Conservation (phyloP, 2,797 vertebrate species). For the Chrosomus eos region DNA sequence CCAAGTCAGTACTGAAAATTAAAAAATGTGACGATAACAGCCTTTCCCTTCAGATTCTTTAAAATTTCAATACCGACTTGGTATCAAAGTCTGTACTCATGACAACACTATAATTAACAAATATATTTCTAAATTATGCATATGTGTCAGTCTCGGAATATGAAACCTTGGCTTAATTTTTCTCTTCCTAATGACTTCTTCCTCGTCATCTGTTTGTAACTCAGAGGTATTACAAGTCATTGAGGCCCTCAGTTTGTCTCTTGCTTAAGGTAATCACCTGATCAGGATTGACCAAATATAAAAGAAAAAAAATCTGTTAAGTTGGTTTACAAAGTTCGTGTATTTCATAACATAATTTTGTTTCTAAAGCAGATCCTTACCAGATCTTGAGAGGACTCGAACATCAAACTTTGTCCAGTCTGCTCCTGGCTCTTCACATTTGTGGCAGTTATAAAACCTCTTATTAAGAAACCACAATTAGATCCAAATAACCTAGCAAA, state of each 20-base stretch:
- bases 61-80: too few species aligned
- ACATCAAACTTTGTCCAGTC: not conserved
- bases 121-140: not conserved
- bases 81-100: too few species aligned
- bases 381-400: too few species aligned
- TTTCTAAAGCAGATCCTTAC: not conserved
- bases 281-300: not conserved
- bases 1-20: too few species aligned
- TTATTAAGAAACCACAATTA: too few species aligned
- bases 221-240: conserved; percentile 8
- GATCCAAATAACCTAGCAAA: too few species aligned
- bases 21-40: too few species aligned
- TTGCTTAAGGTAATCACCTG: conserved; percentile 17
- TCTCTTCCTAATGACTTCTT: conserved; percentile 15
- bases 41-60: too few species aligned
- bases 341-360: too few species aligned
- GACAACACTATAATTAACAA: not conserved
- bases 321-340: not conserved
- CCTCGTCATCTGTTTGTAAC: not conserved
- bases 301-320: too few species aligned
- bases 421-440: not conserved
- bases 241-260: not conserved
- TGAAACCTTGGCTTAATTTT: conserved; percentile 2
- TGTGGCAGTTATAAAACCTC: too few species aligned
- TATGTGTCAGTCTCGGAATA: not conserved